Conservation (phyloP, 2,888 invertebrate species). For the Neoitamus cyanurus region DNA sequence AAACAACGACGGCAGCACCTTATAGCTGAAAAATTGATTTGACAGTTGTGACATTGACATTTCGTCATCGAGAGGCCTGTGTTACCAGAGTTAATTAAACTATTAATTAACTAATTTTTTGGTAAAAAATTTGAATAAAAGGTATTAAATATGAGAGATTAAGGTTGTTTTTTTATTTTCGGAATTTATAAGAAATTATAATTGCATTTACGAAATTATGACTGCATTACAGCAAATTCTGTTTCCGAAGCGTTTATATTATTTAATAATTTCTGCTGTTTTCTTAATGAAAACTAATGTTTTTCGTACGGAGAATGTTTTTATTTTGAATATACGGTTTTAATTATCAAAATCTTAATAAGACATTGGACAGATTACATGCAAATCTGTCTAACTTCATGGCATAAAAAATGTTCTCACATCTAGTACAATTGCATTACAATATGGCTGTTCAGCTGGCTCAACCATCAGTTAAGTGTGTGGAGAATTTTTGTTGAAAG, state of each 20-base stretch:
- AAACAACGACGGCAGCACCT: background rate
- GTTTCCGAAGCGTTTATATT: no score
- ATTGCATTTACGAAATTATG: no score
- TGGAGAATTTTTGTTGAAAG: constrained; percentile 35
- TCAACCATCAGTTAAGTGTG: constrained; percentile 37
- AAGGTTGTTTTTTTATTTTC: no score
- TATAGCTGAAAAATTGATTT: background rate
- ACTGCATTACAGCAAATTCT: no score
- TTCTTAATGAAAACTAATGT: no score
- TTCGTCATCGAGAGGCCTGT: background rate
- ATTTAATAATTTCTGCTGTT: no score
- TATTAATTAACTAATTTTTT: background rate
- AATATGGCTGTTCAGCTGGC: constrained; percentile 48
- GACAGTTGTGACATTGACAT: constrained; percentile 20
- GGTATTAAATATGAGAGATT: no score
- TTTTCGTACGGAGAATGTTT: no score
- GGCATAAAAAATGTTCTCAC: background rate
- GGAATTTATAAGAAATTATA: no score
- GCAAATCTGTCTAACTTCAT: background rate
- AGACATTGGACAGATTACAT: background rate
- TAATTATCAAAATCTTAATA: background rate
- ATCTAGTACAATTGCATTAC: constrained; percentile 14
- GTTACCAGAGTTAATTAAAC: background rate
- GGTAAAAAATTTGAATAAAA: no score
- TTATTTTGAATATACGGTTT: no score